Conservation (phyloP, 1,140 invertebrate species). For the Temnothorax curvispinosus region DNA sequence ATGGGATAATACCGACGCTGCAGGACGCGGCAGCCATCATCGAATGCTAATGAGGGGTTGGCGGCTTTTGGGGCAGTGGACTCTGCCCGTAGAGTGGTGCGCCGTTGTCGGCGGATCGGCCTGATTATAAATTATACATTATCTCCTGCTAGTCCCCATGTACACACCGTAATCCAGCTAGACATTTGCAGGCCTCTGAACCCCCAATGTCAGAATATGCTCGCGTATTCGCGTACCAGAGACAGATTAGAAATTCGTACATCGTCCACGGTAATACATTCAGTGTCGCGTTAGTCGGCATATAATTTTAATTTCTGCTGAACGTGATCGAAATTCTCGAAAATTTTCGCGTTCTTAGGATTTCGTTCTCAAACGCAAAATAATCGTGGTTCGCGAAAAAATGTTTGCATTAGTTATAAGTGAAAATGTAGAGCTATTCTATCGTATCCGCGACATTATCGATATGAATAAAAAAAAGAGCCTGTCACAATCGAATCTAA, state of each 20-base stretch:
- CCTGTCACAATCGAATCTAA: neutral
- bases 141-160: conserved; percentile 81
- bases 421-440: neutral
- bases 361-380: neutral
- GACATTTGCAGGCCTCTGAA: conserved; percentile 64
- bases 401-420: neutral
- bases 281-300: neutral
- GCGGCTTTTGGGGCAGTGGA: conserved; percentile 80
- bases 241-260: conserved; percentile 66
- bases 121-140: conserved; percentile 87
- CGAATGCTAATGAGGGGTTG: conserved; percentile 86
- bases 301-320: neutral
- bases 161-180: conserved; percentile 79
- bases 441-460: neutral
- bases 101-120: conserved; percentile 78
- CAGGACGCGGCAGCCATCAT: conserved; percentile 86
- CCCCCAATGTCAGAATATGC: conserved; percentile 68
- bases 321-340: neutral
- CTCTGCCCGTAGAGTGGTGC: conserved; percentile 67
- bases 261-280: neutral
- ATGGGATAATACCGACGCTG: conserved; percentile 84
- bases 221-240: conserved; percentile 33
- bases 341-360: neutral
- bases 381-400: neutral
- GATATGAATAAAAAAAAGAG: neutral